Evolutionary conservation across 1,140 invertebrate species (phyloP).

Genomic region (Neotoxoptera formosana): DNA sequence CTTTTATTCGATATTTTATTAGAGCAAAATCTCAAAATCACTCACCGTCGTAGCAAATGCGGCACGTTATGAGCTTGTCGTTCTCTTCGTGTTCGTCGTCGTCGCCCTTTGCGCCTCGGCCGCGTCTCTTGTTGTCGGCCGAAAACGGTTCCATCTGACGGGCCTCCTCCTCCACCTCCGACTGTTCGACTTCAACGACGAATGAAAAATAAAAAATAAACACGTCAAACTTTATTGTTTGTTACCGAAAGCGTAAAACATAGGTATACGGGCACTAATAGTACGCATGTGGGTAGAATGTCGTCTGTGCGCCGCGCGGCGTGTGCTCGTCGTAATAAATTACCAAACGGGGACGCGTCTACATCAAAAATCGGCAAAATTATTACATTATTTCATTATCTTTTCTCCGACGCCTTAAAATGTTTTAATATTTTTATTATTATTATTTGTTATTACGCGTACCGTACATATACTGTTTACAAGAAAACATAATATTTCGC

Average conservation of each 20-base stretch:
- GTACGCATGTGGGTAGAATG: neutral
- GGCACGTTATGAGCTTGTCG: neutral
- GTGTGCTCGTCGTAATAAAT: neutral
- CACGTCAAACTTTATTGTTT: no score
- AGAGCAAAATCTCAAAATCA: neutral
- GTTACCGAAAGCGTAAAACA: neutral
- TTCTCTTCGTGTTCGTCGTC: neutral
- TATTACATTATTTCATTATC: neutral
- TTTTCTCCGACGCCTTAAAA: neutral
- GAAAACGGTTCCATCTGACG: neutral
- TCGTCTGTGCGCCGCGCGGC: neutral
- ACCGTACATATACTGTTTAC: neutral
- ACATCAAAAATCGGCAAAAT: neutral
- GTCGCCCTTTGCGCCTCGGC: neutral
- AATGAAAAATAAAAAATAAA: neutral
- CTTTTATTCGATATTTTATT: no score
- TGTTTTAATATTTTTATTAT: neutral
- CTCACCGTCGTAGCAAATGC: conserved; percentile 40
- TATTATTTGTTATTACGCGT: no score
- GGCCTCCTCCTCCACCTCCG: neutral
- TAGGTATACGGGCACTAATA: neutral
- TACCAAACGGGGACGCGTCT: neutral
- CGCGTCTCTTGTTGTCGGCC: neutral
- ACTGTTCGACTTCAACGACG: neutral
- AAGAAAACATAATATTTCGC: neutral